These are phyloP conservation scores for Tetragonula clypearis DNA, from an alignment of 1,140 invertebrate species.

Conservation along the genomic window DNA sequence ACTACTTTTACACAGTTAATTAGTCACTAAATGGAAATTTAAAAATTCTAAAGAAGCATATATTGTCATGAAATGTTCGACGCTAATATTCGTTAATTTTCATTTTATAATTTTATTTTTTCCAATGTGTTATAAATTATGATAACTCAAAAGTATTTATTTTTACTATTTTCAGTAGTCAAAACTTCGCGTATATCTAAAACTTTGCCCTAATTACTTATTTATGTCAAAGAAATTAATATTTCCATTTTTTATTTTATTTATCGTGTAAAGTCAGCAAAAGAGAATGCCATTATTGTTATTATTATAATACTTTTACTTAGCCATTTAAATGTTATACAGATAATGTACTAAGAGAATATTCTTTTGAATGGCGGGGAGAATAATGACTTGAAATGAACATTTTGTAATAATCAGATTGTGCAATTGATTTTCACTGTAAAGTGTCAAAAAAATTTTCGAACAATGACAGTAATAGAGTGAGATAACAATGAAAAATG, in stretches of 20 bases:
- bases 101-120: conserved; percentile 1
- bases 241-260: neutral
- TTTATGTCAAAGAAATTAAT: neutral
- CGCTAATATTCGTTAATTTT: neutral
- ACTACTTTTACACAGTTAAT: conserved; percentile 47
- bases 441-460: neutral
- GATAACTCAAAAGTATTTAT: neutral
- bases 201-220: neutral
- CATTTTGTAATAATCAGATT: neutral
- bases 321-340: neutral
- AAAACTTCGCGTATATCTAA: neutral
- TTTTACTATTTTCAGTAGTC: neutral
- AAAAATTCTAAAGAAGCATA: neutral
- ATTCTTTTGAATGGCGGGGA: neutral
- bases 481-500: conserved; percentile 15
- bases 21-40: conserved; percentile 15
- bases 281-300: conserved; percentile 18
- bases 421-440: neutral
- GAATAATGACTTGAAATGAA: neutral
- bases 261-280: neutral
- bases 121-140: neutral
- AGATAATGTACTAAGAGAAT: neutral
- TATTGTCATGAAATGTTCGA: neutral
- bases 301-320: conserved; percentile 8
- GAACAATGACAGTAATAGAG: conserved; percentile 21